Evolutionary conservation across 2,888 invertebrate genomes (phyloP), one percentile per base, ranked within the genome.

Genomic region (Zeuzera pyrina): DNA sequence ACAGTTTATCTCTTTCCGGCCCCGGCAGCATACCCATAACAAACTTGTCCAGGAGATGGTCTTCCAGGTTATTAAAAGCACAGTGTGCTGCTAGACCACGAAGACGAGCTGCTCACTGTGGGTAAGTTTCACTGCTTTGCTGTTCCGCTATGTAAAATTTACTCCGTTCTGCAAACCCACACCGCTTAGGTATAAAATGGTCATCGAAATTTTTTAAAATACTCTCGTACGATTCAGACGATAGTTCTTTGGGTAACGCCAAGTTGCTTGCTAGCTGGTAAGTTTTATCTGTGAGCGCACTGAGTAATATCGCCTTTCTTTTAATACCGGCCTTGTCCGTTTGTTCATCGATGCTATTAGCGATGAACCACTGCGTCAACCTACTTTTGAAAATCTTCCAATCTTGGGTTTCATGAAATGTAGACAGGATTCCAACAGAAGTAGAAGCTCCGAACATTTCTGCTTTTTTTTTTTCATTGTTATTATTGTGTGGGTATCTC

Each of bases 141-240:
- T 36, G 36, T 2, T n/a, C 10, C 14, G 36, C 32, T 5, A 26
- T 14, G 21, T 32, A 32, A 22, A 36, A 36, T 4, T n/a, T 15
- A 10, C 22, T 13, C 0, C 49, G 41, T 26, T 53, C 52, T 2
- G 43, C 35, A 27, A 55, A 57, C 1, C 50, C 52, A 5, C 41
- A 26, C 3, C 33, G 32, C 24, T 45, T 52, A 4, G 52, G 49
- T 0, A 38, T 44, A 31, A 54, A 53, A 23, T 54, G 52, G 0
- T 31, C 11, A 23, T 55, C 51, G 3, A 54, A 29, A 6, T 46
- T 7, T 8, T 4, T 3, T 2, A 31, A 4, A 10, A 24, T 26
- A n/a, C 26, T 29, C 12, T 32, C 23, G 11, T 13, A 33, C 8
- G 28, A 24, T 7, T 29, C 29, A 2, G 22, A 11, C 23, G 28